Conservation (phyloP, 2,113 vertebrate species). For the Tyrannus savana region DNA sequence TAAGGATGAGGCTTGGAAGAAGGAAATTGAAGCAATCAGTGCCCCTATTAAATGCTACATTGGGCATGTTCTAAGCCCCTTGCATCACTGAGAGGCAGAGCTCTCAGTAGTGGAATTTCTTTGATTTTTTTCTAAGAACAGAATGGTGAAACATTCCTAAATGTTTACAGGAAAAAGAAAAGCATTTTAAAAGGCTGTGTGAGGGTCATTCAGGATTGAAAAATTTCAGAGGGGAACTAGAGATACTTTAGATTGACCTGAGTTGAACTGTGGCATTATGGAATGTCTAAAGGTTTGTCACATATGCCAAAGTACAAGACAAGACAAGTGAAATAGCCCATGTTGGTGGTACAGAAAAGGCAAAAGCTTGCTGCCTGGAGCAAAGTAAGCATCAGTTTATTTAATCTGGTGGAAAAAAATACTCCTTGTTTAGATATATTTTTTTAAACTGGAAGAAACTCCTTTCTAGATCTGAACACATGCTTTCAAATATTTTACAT, state of each 20-base stretch:
- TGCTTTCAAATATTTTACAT: neutral
- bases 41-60: neutral
- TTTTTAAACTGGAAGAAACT: neutral
- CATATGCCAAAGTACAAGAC: neutral
- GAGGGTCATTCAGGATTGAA: neutral
- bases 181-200: neutral
- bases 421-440: neutral
- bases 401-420: neutral
- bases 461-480: neutral
- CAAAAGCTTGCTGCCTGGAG: neutral
- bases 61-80: neutral
- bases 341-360: neutral
- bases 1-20: neutral
- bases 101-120: neutral
- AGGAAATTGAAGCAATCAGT: neutral
- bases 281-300: neutral
- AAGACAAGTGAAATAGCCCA: neutral
- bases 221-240: neutral
- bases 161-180: neutral
- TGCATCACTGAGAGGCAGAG: neutral
- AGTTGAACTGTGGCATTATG: neutral
- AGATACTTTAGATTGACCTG: neutral
- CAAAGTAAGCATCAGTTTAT: neutral
- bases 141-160: neutral
- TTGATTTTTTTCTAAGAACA: neutral